Conservation (phyloP, 37 sponge, comb jelly and placozoan species). For the Beroe forskalii region DNA sequence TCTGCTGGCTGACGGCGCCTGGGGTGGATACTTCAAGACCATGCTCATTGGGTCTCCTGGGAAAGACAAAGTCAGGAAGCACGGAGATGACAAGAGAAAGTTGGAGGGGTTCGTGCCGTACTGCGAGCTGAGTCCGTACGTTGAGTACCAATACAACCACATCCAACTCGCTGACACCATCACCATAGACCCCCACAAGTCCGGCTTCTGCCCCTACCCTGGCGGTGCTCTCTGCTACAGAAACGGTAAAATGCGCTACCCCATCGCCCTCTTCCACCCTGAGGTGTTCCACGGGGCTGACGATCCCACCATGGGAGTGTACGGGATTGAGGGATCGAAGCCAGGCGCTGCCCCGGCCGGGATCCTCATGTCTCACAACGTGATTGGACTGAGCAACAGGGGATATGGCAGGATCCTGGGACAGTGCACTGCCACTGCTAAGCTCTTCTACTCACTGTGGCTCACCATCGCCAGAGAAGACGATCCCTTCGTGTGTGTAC, state of each 20-base stretch:
- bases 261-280: not conserved
- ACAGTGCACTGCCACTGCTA: constrained; percentile 55
- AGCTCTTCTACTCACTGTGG: constrained; percentile 62
- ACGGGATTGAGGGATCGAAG: constrained; percentile 65
- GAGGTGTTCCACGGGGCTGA: constrained; percentile 39
- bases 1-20: constrained; percentile 60
- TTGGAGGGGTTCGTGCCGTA: constrained; percentile 38
- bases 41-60: not conserved
- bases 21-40: constrained; percentile 66
- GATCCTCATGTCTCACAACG: constrained; percentile 21
- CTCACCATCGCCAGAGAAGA: constrained; percentile 31
- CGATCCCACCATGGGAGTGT: constrained; percentile 62
- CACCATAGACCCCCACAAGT: constrained; percentile 65
- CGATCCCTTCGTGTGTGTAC: constrained; percentile 60
- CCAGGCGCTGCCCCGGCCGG: constrained; percentile 65
- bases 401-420: constrained; percentile 65
- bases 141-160: not conserved
- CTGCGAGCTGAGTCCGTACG: constrained; percentile 44
- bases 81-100: not conserved
- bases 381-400: constrained; percentile 45
- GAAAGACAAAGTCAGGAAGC: not conserved
- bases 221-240: constrained; percentile 65
- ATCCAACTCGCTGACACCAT: constrained; percentile 62
- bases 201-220: constrained; percentile 64
- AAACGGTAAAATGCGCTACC: constrained; percentile 17